These are phyloP conservation scores for Callopanchax toddi DNA, from an alignment of 2,113 vertebrate species.

Conservation along the genomic window DNA sequence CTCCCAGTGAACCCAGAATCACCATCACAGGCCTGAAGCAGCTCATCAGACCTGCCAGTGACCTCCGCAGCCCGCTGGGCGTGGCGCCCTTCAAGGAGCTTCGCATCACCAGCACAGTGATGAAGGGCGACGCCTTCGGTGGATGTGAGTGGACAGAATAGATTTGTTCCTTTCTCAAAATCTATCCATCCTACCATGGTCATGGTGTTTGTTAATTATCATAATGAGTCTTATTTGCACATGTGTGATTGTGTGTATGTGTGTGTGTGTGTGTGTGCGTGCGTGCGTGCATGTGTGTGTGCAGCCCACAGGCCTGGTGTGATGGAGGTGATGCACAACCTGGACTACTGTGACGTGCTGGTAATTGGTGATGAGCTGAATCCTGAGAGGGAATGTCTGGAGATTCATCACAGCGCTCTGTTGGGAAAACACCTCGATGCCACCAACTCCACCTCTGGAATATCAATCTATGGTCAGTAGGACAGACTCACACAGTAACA, in stretches of 20 bases:
- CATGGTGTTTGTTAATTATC: too few species aligned
- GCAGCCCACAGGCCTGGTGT: conserved; percentile 81
- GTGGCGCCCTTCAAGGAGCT: conserved; percentile 89
- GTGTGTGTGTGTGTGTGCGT: too few species aligned
- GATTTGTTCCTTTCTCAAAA: background rate
- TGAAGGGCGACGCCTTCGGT: conserved; percentile 80
- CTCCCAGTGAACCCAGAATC: conserved; percentile 93
- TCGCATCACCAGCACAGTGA: conserved; percentile 76
- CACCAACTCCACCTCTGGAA: conserved; percentile 94
- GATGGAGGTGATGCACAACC: conserved; percentile 91
- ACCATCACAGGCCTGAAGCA: conserved; percentile 88
- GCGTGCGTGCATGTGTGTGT: conserved; percentile 7
- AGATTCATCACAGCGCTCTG: conserved; percentile 83
- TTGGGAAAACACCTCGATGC: conserved; percentile 92
- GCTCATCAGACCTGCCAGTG: conserved; percentile 85
- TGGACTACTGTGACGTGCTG: conserved; percentile 97
- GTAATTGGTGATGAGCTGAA: conserved; percentile 89
- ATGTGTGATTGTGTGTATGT: too few species aligned
- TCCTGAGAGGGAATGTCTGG: conserved; percentile 87
- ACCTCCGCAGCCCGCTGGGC: conserved; percentile 84
- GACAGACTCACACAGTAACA: background rate
- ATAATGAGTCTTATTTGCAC: too few species aligned
- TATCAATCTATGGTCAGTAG: conserved; percentile 91
- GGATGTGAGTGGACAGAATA: conserved; percentile 62
- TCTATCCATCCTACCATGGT: too few species aligned